Percentiles rank a stretch among this genome's conserved stretches.
These are phyloP conservation scores for Scarus forsteni DNA, from an alignment of 2,797 vertebrate genomes.

Conservation along the genomic window DNA sequence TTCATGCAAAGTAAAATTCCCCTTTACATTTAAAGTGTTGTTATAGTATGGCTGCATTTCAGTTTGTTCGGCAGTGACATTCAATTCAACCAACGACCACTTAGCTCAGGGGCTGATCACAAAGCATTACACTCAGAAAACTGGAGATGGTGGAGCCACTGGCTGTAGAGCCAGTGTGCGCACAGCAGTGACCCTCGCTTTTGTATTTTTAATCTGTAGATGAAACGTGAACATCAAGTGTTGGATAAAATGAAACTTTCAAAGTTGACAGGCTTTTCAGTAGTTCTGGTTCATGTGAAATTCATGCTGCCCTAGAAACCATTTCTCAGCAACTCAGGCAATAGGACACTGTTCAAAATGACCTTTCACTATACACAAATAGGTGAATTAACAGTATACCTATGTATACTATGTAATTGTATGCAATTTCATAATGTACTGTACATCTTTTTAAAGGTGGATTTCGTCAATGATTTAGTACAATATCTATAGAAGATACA, in stretches of 20 bases:
- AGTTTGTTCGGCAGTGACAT: slow-evolving; percentile 73
- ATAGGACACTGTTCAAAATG: slow-evolving; percentile 84
- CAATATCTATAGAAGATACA: slow-evolving; percentile 91
- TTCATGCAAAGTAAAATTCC: slow-evolving; percentile 76
- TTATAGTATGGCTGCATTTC: slow-evolving; percentile 66
- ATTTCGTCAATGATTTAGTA: slow-evolving; percentile 85
- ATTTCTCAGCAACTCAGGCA: slow-evolving; percentile 74
- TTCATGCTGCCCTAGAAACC: slow-evolving; percentile 80
- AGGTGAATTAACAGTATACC: slow-evolving; percentile 81
- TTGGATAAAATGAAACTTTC: slow-evolving; percentile 54
- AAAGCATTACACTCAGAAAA: slow-evolving; percentile 47
- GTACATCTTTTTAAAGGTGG: slow-evolving; percentile 85
- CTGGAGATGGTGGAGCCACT: slow-evolving; percentile 44
- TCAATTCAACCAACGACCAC: slow-evolving; percentile 60
- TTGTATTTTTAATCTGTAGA: slow-evolving; percentile 39
- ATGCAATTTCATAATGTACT: slow-evolving; percentile 81
- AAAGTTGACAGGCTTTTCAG: slow-evolving; percentile 54
- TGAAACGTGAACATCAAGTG: slow-evolving; percentile 53
- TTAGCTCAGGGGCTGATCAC: slow-evolving; percentile 36
- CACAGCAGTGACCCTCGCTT: slow-evolving; percentile 32
- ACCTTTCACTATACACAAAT: slow-evolving; percentile 90
- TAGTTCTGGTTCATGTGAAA: slow-evolving; percentile 58
- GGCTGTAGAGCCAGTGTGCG: slow-evolving; percentile 32
- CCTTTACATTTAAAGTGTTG: slow-evolving; percentile 52
- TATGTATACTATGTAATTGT: slow-evolving; percentile 84